Evolutionary conservation across 2,113 vertebrate genomes (phyloP), one percentile per base, ranked within the genome.

Genomic region (Cariama cristata): DNA sequence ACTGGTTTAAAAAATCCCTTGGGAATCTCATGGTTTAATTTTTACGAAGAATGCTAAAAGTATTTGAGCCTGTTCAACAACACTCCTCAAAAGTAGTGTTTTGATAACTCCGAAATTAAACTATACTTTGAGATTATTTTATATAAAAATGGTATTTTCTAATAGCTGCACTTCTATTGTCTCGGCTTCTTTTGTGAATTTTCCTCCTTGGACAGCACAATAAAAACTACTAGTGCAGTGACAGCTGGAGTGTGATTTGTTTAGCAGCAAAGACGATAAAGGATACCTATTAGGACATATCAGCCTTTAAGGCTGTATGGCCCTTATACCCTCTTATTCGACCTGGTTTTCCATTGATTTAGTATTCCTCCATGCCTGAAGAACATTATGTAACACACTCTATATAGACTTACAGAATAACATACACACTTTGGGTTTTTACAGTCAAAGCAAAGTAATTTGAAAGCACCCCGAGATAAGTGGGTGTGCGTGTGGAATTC

Each of bases 401-500:
- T 19, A 3, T 24, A 59, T 4, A 87, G 27, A 24, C 18, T 40
- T 8, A 26, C 14, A 68, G 62, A 33, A 33, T 18, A 33, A 38
- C 2, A 47, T 4, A 44, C 14, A 49, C 11, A 14, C 38, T 47
- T 74, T 3, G 45, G 49, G 24, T 3, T 77, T 80, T 63, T 23
- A 35, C 2, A 44, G 42, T 27, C 56, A 44, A 66, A 90, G 35
- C 17, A 24, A 60, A 23, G 12, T n/a, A 14, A 60, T 63, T 50
- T 64, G 30, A 67, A 66, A 80, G 52, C 6, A 0, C 52, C 8
- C 45, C 8, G 38, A 62, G 27, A 59, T 32, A 49, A 76, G 50
- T 0, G 2, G 3, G 16, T 1, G 11, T 7, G 8, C 2, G 11
- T 2, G 32, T 13, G 20, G 8, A 30, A 90, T 44, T 56, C 40